Percentiles rank a stretch among this genome's conserved stretches.
Conservation (phyloP, 2,888 invertebrate species). For the Himalopsyche kuldschensis region DNA sequence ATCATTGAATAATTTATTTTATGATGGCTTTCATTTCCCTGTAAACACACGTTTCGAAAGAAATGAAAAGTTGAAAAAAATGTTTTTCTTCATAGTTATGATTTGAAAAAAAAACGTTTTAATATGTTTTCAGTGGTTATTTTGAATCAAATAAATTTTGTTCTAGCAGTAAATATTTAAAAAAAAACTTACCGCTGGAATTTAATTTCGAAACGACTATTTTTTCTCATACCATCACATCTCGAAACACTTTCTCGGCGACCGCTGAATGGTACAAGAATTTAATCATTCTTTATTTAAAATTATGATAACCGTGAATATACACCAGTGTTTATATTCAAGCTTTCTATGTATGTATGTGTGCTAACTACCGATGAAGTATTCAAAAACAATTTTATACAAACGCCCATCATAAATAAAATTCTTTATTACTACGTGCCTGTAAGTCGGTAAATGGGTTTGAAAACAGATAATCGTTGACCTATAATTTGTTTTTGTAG, state of each 20-base stretch:
- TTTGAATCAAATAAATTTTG: too few relatives aligned
- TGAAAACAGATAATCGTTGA: too few relatives aligned
- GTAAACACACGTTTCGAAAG: too few relatives aligned
- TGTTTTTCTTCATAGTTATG: too few relatives aligned
- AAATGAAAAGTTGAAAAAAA: too few relatives aligned
- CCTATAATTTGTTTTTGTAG: too few relatives aligned
- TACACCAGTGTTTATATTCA: not conserved
- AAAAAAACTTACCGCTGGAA: not conserved
- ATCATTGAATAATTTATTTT: too few relatives aligned
- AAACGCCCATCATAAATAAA: not conserved
- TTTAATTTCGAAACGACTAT: not conserved
- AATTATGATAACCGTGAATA: not conserved
- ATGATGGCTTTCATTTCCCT: too few relatives aligned
- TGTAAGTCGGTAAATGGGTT: not conserved
- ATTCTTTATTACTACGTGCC: not conserved
- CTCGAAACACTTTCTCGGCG: not conserved
- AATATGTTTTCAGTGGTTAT: too few relatives aligned
- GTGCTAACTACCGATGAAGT: not conserved
- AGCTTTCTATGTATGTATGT: not conserved
- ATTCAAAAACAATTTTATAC: not conserved
- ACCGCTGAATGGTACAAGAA: not conserved
- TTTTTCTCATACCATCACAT: not conserved
- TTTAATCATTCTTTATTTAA: not conserved
- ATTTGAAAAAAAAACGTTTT: too few relatives aligned
- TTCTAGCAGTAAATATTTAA: not conserved